Base-by-base conservation (phyloP, 2,113 vertebrate species). In the Ceyx melanurus region DNA sequence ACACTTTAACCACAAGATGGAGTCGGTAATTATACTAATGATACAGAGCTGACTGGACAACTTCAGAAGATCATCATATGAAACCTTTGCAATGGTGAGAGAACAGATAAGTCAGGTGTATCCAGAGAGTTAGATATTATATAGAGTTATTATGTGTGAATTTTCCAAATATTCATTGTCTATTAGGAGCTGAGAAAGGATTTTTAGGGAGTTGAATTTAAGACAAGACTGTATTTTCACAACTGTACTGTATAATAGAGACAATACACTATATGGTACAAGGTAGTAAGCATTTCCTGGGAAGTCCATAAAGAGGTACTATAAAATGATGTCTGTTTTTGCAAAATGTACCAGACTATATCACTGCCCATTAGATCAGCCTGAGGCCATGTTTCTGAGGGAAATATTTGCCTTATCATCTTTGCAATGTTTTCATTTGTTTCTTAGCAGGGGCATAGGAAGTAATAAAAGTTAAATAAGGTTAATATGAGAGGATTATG, bases 381-480 rank as follows among this genome's bases (percentile, higher is more conserved):
- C 56, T 57, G 42, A 56, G 46, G 67, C 6, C 26, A 58, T 65
- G 33, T 53, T 87, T 87, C 74, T 75, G 64, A 86, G 70, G 58
- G 42, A 91, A 94, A 15, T 60, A 82, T 81, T 93, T 95, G 42
- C 65, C 72, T 96, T 71, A 93, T 78, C 8, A 12, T 75, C 88
- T 93, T 86, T 50, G 42, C 28, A 71, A 72, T 76, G 29, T 37
- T 92, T 90, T 86, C 54, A 37, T 88, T 95, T 79, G 40, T 72
- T 86, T 73, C 42, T 76, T 84, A 56, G 66, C 26, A 81, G 78
- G 6, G 77, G 4, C 50, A 88, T 9, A 83, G 45, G 76, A 88
- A 91, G 43, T 76, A 95, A 90, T 75, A 48, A 90, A 88, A n/a
- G 10, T 75, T 90, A 93, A 86, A 85, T 68, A 88, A 91, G 10